These are phyloP conservation scores for Gari tellinella DNA, from an alignment of 2,888 invertebrate genomes.

Conservation along the genomic window DNA sequence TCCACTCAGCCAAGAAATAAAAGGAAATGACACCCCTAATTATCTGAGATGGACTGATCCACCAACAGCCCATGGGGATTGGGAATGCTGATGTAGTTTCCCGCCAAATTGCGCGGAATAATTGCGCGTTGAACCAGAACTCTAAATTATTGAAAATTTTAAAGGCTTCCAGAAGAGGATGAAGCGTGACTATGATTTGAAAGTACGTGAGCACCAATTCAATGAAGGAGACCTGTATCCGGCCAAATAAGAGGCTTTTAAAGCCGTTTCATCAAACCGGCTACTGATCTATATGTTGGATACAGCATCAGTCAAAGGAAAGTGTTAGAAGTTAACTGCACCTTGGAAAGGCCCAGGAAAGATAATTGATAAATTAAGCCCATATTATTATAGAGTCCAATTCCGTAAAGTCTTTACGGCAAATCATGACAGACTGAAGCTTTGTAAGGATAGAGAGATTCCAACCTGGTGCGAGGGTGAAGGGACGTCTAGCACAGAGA, in stretches of 20 bases:
- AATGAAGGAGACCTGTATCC: neutral
- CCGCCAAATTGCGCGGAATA: no score
- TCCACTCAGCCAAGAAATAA: no score
- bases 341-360: conserved; percentile 3
- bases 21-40: no score
- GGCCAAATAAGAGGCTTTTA: no score
- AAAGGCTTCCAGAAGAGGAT: conserved; percentile 1
- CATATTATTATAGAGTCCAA: neutral
- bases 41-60: no score
- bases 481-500: neutral
- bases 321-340: neutral
- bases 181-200: conserved; percentile 7
- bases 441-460: neutral
- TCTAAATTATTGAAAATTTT: no score
- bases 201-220: conserved; percentile 1
- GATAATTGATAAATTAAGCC: neutral
- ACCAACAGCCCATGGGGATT: no score
- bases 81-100: no score
- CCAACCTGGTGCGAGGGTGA: neutral
- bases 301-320: conserved; percentile 3
- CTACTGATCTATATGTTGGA: conserved; percentile 2
- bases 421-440: conserved; percentile 5
- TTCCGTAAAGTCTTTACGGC: conserved; percentile 1
- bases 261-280: no score
- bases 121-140: no score